phyloP scores from a whole-genome alignment of 2,113 vertebrate genomes.

The western clawed frog (Xenopus tropicalis) region DNA sequence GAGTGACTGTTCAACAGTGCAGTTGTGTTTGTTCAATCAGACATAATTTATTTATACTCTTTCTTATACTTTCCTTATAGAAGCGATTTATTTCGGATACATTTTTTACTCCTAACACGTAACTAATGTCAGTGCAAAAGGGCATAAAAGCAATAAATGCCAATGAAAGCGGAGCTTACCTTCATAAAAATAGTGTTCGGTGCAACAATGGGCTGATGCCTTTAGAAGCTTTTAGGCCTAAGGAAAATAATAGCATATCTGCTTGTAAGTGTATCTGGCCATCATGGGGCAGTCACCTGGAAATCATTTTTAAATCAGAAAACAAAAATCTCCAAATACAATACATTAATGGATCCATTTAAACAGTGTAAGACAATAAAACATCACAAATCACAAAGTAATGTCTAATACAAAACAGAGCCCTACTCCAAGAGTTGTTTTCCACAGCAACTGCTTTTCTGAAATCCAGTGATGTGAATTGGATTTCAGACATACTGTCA shows the following conservation, averaged over 20 bases:
- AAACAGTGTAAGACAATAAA: conserved; percentile 27
- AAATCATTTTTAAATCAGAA: conserved; percentile 29
- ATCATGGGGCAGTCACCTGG: conserved; percentile 30
- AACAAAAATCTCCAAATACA: conserved; percentile 25
- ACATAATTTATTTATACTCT: conserved; percentile 96
- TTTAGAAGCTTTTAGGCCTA: conserved; percentile 29
- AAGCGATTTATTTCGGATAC: conserved; percentile 60
- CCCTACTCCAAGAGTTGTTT: no score
- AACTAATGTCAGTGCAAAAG: conserved; percentile 46
- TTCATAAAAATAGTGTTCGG: conserved; percentile 35
- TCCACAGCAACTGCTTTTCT: no score
- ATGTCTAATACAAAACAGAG: conserved; percentile 36
- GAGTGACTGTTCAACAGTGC: conserved; percentile 94
- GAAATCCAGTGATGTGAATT: no score
- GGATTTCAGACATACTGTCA: no score
- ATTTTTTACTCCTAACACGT: conserved; percentile 17
- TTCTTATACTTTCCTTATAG: conserved; percentile 59
- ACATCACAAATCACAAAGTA: background rate
- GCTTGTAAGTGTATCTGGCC: conserved; percentile 20
- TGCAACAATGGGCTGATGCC: conserved; percentile 15
- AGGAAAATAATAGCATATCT: conserved; percentile 28
- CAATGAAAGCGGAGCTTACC: conserved; percentile 26
- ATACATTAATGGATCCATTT: conserved; percentile 37
- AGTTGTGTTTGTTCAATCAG: conserved; percentile 87
- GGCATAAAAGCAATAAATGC: conserved; percentile 43